phyloP scores from a whole-genome alignment of 2,888 invertebrate species.

The Athalia circularis region DNA sequence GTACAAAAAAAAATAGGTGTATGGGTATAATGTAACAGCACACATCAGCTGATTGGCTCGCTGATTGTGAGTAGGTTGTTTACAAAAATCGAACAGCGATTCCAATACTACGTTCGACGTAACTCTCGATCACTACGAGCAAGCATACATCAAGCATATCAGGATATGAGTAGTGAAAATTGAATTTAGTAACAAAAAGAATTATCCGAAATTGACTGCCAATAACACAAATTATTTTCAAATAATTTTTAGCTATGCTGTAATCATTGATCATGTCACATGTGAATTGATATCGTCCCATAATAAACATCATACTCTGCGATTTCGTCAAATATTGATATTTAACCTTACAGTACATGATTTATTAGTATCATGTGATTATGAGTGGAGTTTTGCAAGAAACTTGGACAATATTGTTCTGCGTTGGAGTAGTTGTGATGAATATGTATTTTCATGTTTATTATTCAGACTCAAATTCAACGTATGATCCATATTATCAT shows the following conservation, averaged over 20 bases:
- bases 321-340: too few species aligned
- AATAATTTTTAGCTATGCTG: too few species aligned
- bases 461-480: conserved; percentile 11
- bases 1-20: neutral
- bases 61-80: conserved; percentile 6
- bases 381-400: conserved; percentile 30
- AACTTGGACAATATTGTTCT: conserved; percentile 39
- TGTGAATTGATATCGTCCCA: too few species aligned
- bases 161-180: too few species aligned
- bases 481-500: too few species aligned
- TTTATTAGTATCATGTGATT: neutral
- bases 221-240: too few species aligned
- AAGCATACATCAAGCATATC: too few species aligned
- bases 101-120: neutral
- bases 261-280: too few species aligned
- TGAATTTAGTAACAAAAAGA: too few species aligned
- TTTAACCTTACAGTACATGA: too few species aligned
- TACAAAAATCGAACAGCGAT: neutral
- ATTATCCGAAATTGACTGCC: too few species aligned
- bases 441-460: conserved; percentile 30
- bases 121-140: neutral
- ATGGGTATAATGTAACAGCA: neutral
- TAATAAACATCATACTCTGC: too few species aligned
- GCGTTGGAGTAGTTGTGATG: conserved; percentile 29
- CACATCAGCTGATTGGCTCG: conserved; percentile 10